Percentiles rank a stretch among this genome's conserved stretches.
Conservation (phyloP, 2,888 invertebrate genomes). For the Himalopsyche anomala region DNA sequence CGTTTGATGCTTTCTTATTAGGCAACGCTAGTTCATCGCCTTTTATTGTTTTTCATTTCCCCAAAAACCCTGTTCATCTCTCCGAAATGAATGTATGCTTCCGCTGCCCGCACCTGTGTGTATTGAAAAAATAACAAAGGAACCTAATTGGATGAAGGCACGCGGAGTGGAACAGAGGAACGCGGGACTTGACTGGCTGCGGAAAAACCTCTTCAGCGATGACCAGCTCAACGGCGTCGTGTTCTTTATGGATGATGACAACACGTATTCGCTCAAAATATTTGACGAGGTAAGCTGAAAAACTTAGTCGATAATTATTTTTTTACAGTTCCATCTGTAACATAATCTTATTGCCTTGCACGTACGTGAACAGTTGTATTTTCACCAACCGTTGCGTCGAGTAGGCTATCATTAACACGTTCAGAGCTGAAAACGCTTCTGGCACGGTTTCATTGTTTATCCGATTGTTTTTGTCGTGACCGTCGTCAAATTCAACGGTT, state of each 20-base stretch:
- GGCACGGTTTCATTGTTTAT: too few species aligned
- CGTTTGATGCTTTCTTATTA: conserved; percentile 40
- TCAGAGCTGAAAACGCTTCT: too few species aligned
- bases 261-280: conserved; percentile 91
- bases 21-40: conserved; percentile 65
- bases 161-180: conserved; percentile 96
- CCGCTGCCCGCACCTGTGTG: conserved; percentile 26
- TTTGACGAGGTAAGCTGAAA: conserved; percentile 86
- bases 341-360: too few species aligned
- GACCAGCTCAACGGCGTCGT: conserved; percentile 83
- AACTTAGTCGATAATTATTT: not conserved
- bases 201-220: conserved; percentile 77
- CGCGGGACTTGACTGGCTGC: conserved; percentile 88
- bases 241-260: conserved; percentile 98
- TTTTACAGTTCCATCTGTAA: too few species aligned
- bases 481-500: too few species aligned
- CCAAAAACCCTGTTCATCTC: conserved; percentile 59
- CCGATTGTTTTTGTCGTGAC: too few species aligned
- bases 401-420: too few species aligned
- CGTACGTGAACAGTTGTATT: too few species aligned
- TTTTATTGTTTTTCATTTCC: conserved; percentile 63
- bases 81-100: conserved; percentile 43
- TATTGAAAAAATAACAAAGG: conserved; percentile 54
- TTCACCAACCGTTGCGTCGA: too few species aligned
- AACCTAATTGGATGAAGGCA: conserved; percentile 72